Percentiles rank a stretch among this genome's conserved stretches.
Conservation (phyloP, 2,888 invertebrate genomes). For the Apoda limacodes region DNA sequence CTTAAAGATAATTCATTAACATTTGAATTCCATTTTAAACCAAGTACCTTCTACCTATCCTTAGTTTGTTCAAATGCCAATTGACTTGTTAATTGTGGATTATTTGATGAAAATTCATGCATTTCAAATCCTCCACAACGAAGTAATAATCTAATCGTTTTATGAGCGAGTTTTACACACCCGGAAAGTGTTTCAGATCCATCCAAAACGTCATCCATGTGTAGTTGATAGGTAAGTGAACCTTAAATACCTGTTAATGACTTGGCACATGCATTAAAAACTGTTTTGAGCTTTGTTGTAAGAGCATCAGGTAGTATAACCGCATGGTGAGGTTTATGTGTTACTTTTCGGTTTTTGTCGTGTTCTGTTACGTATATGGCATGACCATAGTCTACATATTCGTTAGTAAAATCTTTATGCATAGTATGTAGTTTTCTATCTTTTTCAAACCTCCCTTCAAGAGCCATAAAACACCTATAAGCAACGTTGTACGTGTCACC, state of each 20-base stretch:
- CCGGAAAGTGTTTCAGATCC: too few species aligned
- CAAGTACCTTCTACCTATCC: constrained; percentile 7
- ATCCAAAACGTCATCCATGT: constrained; percentile 8
- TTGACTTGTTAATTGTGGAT: neutral
- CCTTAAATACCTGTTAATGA: constrained; percentile 10
- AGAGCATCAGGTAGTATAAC: neutral
- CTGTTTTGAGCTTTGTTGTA: constrained; percentile 11
- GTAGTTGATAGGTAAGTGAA: constrained; percentile 1
- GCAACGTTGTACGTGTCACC: neutral
- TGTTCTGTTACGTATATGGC: neutral
- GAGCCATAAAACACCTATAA: neutral
- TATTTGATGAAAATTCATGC: constrained; percentile 12
- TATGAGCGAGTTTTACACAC: constrained; percentile 1
- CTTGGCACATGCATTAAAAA: constrained; percentile 15
- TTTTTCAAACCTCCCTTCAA: constrained; percentile 1
- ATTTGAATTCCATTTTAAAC: constrained; percentile 8
- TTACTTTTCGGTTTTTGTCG: neutral
- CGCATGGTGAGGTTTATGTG: constrained; percentile 1
- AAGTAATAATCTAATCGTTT: constrained; percentile 8
- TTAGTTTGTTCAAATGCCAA: constrained; percentile 1
- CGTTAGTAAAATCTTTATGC: constrained; percentile 1
- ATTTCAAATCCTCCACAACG: constrained; percentile 6
- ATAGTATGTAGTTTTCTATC: neutral
- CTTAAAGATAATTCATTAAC: constrained; percentile 3
- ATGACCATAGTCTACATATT: constrained; percentile 1